Evolutionary conservation across 2,797 vertebrate species (phyloP), one percentile per base, ranked within the genome.

Genomic region (Cyclopterus lumpus): DNA sequence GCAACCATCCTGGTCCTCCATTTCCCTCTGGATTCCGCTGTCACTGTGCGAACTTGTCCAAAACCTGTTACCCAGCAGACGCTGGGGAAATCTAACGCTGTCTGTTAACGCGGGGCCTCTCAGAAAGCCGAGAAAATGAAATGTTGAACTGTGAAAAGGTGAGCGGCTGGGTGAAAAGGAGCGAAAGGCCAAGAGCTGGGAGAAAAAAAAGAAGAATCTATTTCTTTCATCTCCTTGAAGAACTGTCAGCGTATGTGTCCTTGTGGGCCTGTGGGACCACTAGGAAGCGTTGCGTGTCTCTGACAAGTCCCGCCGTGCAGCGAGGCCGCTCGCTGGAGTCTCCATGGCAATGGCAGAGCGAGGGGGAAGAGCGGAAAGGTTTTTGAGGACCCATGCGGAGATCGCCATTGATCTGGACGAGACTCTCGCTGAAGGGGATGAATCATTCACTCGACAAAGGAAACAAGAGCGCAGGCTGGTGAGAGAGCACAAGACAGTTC

Each of bases 331-430:
- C 51, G 3, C 58, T 40, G 2, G 71, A 79, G 87, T 93, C 83
- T 86, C 92, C 89, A 91, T 93, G 90, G 91, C 54, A 18, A 93
- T 88, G 77, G 75, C 60, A 49, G 68, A 77, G 77, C 1, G 38
- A 76, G 75, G 71, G 65, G 67, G 81, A 90, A 86, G 74, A 78
- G 74, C 66, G 67, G 40, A 46, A 72, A 68, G 53, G 67, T 65
- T 67, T 85, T 78, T 59, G 66, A 87, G 84, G 76, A 84, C 78
- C 80, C 90, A 73, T 88, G 89, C 64, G 79, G 91, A 91, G 89
- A 81, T 78, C 54, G 72, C 75, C 66, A 90, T 87, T 92, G 90
- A 91, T 88, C 70, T 85, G 78, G 75, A 87, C 1, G 34, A 81
- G 81, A 60, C 69, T 69, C 11, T 22, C 61, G 77, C 76, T 64